These are phyloP conservation scores for Empidonax alnorum DNA, from an alignment of 2,113 vertebrate species.

Conservation along the genomic window DNA sequence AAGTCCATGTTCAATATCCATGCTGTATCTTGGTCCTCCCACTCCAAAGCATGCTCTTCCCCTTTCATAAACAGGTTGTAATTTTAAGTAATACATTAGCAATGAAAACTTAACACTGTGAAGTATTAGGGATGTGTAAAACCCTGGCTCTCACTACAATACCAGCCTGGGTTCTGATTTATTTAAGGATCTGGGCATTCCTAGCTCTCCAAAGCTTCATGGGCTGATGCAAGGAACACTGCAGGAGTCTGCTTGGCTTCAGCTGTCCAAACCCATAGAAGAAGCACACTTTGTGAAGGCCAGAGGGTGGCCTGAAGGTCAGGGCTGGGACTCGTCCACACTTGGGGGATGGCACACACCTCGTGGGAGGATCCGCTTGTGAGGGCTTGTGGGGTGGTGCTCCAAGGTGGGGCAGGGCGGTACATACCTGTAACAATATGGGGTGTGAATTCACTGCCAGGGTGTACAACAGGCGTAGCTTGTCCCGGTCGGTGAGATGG, in stretches of 20 bases:
- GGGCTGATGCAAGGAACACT: neutral
- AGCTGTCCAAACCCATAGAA: neutral
- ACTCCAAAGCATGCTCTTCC: neutral
- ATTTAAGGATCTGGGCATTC: neutral
- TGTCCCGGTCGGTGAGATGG: slow-evolving; percentile 81
- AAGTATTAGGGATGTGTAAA: rapidly evolving
- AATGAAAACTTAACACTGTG: neutral
- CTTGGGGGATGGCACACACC: too few relatives aligned
- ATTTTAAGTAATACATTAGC: neutral
- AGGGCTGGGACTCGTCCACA: neutral
- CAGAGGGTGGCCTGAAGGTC: neutral
- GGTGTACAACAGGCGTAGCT: slow-evolving; percentile 83
- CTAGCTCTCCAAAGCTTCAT: neutral
- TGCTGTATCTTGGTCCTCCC: neutral
- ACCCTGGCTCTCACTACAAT: neutral
- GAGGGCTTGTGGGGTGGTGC: rapidly evolving
- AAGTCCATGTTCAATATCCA: neutral
- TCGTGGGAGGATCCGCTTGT: rapidly evolving
- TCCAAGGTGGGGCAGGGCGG: neutral
- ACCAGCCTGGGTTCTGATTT: neutral
- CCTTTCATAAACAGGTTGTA: neutral
- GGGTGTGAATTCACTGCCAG: slow-evolving; percentile 83
- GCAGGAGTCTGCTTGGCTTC: neutral
- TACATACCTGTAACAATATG: slow-evolving; percentile 80
- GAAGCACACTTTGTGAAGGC: rapidly evolving